phyloP scores from a whole-genome alignment of 2,797 vertebrate genomes.

The Poecile montanus region DNA sequence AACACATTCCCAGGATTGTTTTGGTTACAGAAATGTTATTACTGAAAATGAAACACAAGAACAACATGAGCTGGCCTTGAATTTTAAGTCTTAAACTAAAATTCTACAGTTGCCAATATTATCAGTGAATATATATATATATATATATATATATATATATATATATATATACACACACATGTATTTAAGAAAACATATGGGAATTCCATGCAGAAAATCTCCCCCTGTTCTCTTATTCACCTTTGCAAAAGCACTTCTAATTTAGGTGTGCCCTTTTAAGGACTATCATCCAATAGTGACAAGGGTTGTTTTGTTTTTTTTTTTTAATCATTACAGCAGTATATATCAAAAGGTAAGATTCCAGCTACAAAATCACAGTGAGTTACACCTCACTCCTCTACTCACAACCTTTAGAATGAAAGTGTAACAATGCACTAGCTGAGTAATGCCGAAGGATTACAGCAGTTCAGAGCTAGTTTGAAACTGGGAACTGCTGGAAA shows the following conservation, averaged over 20 bases:
- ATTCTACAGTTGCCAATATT: background rate
- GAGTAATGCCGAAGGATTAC: rapidly evolving
- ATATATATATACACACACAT: rapidly evolving
- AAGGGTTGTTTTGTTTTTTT: rapidly evolving
- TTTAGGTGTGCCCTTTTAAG: background rate
- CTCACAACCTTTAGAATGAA: background rate
- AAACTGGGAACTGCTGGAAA: background rate
- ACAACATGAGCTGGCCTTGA: background rate
- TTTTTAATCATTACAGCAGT: background rate
- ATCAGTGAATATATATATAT: rapidly evolving
- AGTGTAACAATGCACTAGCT: background rate
- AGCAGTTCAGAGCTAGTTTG: background rate
- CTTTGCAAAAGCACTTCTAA: background rate
- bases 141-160: rapidly evolving
- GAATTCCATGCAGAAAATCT: background rate
- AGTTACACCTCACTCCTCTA: background rate
- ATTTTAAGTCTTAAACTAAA: background rate
- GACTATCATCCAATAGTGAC: rapidly evolving
- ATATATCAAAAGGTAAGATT: background rate
- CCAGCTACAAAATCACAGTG: background rate
- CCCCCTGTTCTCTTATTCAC: background rate
- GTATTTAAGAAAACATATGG: background rate
- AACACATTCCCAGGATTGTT: background rate
- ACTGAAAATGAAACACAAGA: background rate
- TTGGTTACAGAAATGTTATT: background rate